phyloP scores from a whole-genome alignment of 1,140 invertebrate species.

The Phocides pigmalion region DNA sequence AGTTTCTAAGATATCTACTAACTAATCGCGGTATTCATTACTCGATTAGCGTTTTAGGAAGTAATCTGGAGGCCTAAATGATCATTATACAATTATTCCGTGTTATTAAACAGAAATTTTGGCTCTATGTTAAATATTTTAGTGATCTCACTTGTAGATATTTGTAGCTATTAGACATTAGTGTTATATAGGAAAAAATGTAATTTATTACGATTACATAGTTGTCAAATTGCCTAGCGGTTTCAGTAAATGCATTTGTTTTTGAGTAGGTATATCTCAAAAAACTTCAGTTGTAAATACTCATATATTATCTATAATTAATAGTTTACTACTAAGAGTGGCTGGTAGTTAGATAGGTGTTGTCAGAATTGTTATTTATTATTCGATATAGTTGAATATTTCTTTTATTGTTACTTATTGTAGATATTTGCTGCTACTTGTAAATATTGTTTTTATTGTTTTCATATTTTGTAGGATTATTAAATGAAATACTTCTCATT shows the following conservation, averaged over 20 bases:
- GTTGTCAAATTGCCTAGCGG: not conserved
- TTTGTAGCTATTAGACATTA: conserved; percentile 42
- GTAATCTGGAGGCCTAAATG: conserved; percentile 40
- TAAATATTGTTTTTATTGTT: conserved; percentile 78
- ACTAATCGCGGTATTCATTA: no score
- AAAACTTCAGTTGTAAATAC: conserved; percentile 24
- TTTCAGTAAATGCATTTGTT: conserved; percentile 9
- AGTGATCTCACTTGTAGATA: conserved; percentile 66
- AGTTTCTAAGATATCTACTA: no score
- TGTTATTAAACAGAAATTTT: not conserved
- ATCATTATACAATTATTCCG: not conserved
- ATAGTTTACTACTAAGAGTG: no score
- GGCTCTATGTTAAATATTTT: conserved; percentile 36
- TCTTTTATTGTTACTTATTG: conserved; percentile 55
- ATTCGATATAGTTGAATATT: conserved; percentile 47
- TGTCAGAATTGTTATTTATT: conserved; percentile 68
- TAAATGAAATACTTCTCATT: conserved; percentile 56
- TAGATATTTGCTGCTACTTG: conserved; percentile 53
- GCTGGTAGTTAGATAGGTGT: no score
- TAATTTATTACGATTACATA: conserved; percentile 43
- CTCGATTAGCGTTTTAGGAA: no score
- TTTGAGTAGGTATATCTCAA: not conserved
- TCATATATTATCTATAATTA: conserved; percentile 16
- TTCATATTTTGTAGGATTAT: conserved; percentile 59
- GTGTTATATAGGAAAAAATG: conserved; percentile 37